These are phyloP conservation scores for Balaeniceps rex DNA, from an alignment of 2,113 vertebrate genomes.

Conservation along the genomic window DNA sequence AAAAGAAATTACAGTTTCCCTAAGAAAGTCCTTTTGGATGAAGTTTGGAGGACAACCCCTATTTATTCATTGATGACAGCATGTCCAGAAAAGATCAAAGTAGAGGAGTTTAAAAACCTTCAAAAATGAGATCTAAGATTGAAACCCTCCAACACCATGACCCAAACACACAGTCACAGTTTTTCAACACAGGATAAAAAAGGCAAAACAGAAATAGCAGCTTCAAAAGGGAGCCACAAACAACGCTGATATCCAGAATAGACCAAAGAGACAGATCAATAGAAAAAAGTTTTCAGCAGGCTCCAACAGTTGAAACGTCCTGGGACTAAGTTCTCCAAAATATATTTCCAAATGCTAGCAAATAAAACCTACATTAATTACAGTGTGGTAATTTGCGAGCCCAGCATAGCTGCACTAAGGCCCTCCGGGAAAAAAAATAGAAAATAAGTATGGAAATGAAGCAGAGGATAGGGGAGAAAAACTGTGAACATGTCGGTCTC, in stretches of 20 bases:
- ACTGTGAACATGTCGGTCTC: fast-evolving
- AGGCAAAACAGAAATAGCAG: not conserved
- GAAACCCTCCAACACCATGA: not conserved
- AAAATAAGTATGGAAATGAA: not conserved
- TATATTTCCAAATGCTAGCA: not conserved
- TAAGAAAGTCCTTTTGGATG: not conserved
- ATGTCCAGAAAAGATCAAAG: not conserved
- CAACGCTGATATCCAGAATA: not conserved
- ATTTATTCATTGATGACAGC: not conserved
- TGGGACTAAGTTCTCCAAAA: not conserved
- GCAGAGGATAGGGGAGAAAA: not conserved
- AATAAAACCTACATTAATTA: not conserved
- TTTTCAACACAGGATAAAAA: not conserved
- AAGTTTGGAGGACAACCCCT: not conserved
- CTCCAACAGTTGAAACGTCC: not conserved
- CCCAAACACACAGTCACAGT: not conserved
- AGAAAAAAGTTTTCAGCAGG: not conserved
- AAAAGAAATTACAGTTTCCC: not conserved
- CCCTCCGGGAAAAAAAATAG: not conserved
- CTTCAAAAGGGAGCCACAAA: not conserved
- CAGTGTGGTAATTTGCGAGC: not conserved
- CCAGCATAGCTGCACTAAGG: not conserved
- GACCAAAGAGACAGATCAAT: not conserved
- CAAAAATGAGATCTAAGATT: not conserved
- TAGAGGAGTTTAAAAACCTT: not conserved